Base-by-base conservation (phyloP, 1,140 invertebrate species). In the Cydia fagiglandana region DNA sequence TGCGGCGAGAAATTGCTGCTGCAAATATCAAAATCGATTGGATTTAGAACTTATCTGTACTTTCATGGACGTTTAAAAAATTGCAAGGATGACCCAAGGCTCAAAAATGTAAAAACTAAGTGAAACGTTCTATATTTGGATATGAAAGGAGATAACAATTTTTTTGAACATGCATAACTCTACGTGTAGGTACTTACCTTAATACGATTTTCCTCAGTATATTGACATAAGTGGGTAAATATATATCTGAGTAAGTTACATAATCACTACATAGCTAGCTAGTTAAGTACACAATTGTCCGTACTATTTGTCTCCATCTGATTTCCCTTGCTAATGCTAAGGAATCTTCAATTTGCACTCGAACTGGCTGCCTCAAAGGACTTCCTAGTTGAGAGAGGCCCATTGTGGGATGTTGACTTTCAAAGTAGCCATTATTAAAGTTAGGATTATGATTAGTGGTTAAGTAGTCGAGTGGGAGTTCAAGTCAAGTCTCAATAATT, bases 351-450 rank as follows among this genome's bases (percentile, higher is more conserved):
- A 70, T 70, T 70, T 70, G 30, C 66, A 70, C 66, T 70, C 30
- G 24, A 66, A 34, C 30, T 17, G 47, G 47, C 47, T 53, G 53
- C 53, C 53, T 61, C 53, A 61, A 61, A 61, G 53, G 53, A 61
- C 53, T 24, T 61, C 53, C 53, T 61, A 61, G 53, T 61, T 24
- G n/a, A 17, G n/a, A 20, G 53, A 24, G 53, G 53, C 53, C 53
- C 66, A 70, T 28, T 38, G 28, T 70, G 66, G 2, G 10, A 70
- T n/a, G 30, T 70, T 70, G 66, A 70, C 66, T 70, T 70, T 70
- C 34, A 70, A 70, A 70, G 28, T 70, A 70, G 66, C 66, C n/a
- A 38, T 38, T 30, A 15, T 38, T 70, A 34, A 61, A 61, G 53
- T 66, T 66, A 9, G 24, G 64, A 34, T 66, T 53, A 53, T 53